Percentiles rank a stretch among this genome's conserved stretches.
These are phyloP conservation scores for Empidonax alnorum DNA, from an alignment of 2,113 vertebrate species.

Conservation along the genomic window DNA sequence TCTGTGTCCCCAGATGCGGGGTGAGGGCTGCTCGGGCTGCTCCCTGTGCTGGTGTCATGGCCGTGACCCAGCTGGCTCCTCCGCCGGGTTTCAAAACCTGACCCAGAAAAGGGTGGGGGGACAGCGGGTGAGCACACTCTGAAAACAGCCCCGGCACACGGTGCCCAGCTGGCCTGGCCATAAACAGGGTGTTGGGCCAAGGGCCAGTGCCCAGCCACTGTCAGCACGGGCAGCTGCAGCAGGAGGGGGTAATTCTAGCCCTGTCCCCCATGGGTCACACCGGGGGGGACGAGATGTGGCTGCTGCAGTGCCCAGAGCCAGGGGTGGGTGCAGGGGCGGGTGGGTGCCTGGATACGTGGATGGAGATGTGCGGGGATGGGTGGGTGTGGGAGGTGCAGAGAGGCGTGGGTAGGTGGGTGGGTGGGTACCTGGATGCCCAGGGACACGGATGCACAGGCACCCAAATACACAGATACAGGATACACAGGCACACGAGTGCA, in stretches of 20 bases:
- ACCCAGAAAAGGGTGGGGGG: not conserved
- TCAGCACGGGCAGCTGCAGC: not conserved
- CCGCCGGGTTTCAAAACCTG: not conserved
- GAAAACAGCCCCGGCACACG: not conserved
- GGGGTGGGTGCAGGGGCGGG: not conserved
- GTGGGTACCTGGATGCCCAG: not conserved
- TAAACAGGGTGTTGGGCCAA: conserved; percentile 65
- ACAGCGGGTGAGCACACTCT: not conserved
- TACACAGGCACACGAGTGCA: accelerated
- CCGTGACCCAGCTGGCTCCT: not conserved
- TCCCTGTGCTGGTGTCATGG: accelerated
- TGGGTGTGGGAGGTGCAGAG: too few relatives aligned
- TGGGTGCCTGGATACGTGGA: not conserved
- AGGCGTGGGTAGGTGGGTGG: not conserved
- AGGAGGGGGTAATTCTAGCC: conserved; percentile 58
- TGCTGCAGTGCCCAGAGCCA: accelerated
- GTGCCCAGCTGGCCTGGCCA: not conserved
- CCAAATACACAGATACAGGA: too few relatives aligned
- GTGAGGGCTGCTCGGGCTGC: not conserved
- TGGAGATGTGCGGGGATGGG: too few relatives aligned
- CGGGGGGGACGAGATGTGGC: not conserved
- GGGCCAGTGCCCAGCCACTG: not conserved
- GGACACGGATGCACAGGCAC: accelerated
- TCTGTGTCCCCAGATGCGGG: not conserved
- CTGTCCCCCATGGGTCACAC: not conserved